A percentile compares a stretch with the other conserved stretches of the same genome.
These are phyloP conservation scores for Philonicus albiceps DNA, from an alignment of 2,888 invertebrate species.

Conservation along the genomic window DNA sequence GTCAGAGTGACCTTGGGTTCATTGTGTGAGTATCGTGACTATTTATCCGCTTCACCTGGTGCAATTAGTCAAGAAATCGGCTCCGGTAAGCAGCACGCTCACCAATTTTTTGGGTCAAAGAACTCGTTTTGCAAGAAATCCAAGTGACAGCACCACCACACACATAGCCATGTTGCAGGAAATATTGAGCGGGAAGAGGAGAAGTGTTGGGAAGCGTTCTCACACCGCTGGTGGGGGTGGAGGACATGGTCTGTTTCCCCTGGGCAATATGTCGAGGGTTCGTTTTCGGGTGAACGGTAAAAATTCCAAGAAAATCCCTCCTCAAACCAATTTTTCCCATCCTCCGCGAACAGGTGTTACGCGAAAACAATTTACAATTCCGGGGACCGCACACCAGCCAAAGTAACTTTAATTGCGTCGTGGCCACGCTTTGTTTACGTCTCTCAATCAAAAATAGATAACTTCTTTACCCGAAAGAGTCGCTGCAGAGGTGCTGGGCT, in stretches of 20 bases:
- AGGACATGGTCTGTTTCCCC: not conserved
- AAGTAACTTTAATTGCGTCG: not conserved
- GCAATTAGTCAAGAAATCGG: not conserved
- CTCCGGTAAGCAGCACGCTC: not conserved
- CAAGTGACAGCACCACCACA: constrained; percentile 24
- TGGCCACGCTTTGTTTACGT: not conserved
- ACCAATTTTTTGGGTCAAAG: constrained; percentile 27
- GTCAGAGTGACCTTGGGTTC: not conserved
- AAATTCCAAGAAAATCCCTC: not conserved
- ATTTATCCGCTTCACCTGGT: not conserved
- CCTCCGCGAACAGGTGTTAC: not conserved
- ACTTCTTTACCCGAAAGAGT: not conserved
- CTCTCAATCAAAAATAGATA: not conserved
- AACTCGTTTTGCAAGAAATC: constrained; percentile 2
- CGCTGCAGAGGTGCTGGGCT: not conserved
- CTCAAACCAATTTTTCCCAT: not conserved
- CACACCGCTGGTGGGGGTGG: not conserved
- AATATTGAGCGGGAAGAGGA: not conserved
- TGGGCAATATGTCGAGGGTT: not conserved
- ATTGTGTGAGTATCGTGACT: constrained; percentile 1
- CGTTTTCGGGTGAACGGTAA: not conserved
- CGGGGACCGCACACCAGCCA: not conserved
- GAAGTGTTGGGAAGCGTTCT: not conserved
- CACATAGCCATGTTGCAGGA: constrained; percentile 1
- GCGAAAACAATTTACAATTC: not conserved